Percentiles rank a stretch among this genome's conserved stretches.
These are phyloP conservation scores for Chaenogobius annularis DNA, from an alignment of 2,113 vertebrate genomes.

Conservation along the genomic window DNA sequence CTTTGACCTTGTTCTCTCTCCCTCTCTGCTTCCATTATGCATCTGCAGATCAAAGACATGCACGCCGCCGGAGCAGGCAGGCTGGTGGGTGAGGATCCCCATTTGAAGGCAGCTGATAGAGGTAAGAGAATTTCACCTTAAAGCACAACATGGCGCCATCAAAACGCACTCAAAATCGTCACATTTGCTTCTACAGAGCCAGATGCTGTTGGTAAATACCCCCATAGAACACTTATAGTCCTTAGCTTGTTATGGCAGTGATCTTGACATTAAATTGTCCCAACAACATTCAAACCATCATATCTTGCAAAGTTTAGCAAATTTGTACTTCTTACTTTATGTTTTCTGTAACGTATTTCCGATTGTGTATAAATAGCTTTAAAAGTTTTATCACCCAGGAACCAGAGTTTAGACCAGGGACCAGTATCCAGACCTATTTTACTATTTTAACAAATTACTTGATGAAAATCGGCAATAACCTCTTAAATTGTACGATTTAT, in stretches of 20 bases:
- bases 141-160: not conserved
- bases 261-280: not conserved
- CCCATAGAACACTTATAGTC: not conserved
- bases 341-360: too few species aligned
- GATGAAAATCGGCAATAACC: too few species aligned
- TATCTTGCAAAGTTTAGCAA: not conserved
- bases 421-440: too few species aligned
- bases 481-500: too few species aligned
- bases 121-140: constrained; percentile 59
- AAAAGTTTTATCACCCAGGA: too few species aligned
- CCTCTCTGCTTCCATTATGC: constrained; percentile 55
- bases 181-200: not conserved
- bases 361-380: too few species aligned
- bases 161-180: not conserved
- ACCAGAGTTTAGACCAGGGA: too few species aligned
- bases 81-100: constrained; percentile 50
- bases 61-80: constrained; percentile 19
- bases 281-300: not conserved
- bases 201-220: not conserved
- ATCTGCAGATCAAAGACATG: constrained; percentile 64
- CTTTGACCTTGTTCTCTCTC: constrained; percentile 65
- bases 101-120: constrained; percentile 55
- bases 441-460: too few species aligned
- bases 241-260: not conserved
- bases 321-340: not conserved